phyloP scores from a whole-genome alignment of 2,888 invertebrate species.

The Pogonocherus hispidulus region DNA sequence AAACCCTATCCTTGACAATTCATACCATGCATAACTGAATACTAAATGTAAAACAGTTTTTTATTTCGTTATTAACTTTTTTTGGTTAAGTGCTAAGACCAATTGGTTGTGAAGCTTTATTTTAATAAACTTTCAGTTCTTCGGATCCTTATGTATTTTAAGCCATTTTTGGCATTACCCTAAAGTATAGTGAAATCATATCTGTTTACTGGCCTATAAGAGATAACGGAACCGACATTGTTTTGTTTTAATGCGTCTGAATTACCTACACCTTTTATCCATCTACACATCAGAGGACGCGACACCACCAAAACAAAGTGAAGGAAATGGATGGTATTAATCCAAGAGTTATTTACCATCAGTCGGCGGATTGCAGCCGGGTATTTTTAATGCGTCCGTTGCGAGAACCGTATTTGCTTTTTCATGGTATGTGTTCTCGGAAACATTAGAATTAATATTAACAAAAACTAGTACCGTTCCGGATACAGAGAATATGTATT shows the following conservation, averaged over 20 bases:
- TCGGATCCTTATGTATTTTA: too few species aligned
- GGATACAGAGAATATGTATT: neutral
- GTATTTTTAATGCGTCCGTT: slow-evolving; percentile 4
- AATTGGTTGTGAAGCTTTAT: too few species aligned
- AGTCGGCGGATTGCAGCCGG: slow-evolving; percentile 7
- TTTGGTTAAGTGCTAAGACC: too few species aligned
- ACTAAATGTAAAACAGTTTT: too few species aligned
- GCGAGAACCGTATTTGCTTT: neutral
- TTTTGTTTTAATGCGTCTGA: slow-evolving; percentile 21
- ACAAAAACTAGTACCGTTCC: neutral
- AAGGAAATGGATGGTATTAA: slow-evolving; percentile 52
- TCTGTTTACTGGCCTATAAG: neutral
- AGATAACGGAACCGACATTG: slow-evolving; percentile 16
- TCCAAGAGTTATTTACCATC: slow-evolving; percentile 50
- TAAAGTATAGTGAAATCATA: too few species aligned
- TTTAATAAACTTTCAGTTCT: too few species aligned
- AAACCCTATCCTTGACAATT: too few species aligned
- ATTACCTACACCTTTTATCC: slow-evolving; percentile 38
- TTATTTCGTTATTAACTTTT: too few species aligned
- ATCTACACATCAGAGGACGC: slow-evolving; percentile 34
- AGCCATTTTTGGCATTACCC: too few species aligned
- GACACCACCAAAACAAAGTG: slow-evolving; percentile 47
- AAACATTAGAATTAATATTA: neutral
- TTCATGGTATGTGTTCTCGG: neutral
- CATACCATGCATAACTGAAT: too few species aligned